Evolutionary conservation across 2,888 invertebrate genomes (phyloP).

Genomic region (Cyclophora albipunctata): DNA sequence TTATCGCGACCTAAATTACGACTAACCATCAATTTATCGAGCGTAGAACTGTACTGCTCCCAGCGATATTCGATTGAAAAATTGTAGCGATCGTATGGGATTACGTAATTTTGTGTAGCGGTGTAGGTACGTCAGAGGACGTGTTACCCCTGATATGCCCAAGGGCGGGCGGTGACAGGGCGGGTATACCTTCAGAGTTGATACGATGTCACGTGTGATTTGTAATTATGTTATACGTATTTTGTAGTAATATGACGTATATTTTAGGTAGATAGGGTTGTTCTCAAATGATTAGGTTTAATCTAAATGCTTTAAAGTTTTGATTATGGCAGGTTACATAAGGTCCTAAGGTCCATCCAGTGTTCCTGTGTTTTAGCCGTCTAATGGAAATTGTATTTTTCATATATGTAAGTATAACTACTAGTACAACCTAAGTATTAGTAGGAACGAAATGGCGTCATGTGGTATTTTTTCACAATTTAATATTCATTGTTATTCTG

Average conservation of each 20-base stretch:
- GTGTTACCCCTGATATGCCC: slow-evolving; percentile 27
- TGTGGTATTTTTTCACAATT: too few relatives aligned
- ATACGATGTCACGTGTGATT: neutral
- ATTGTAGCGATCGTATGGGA: slow-evolving; percentile 47
- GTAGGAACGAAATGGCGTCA: too few relatives aligned
- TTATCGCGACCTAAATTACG: slow-evolving; percentile 43
- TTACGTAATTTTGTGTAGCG: slow-evolving; percentile 56
- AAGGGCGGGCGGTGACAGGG: slow-evolving; percentile 22
- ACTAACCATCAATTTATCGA: slow-evolving; percentile 52
- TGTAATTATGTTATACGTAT: neutral
- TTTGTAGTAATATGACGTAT: neutral
- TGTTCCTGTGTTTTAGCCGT: too few relatives aligned
- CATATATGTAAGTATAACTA: too few relatives aligned
- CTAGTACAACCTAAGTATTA: too few relatives aligned
- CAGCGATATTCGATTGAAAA: slow-evolving; percentile 64
- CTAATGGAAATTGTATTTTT: too few relatives aligned
- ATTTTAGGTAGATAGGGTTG: neutral
- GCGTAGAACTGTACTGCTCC: slow-evolving; percentile 36
- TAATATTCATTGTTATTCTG: too few relatives aligned
- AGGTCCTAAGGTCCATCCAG: too few relatives aligned
- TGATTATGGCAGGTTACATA: neutral
- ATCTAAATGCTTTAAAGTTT: neutral
- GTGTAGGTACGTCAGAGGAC: too few relatives aligned
- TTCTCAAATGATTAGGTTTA: too few relatives aligned
- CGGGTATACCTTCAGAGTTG: slow-evolving; percentile 9